A percentile compares a stretch with the other conserved stretches of the same genome.
These are phyloP conservation scores for Zalophus californianus DNA, from an alignment of 2,797 vertebrate genomes.

Conservation along the genomic window DNA sequence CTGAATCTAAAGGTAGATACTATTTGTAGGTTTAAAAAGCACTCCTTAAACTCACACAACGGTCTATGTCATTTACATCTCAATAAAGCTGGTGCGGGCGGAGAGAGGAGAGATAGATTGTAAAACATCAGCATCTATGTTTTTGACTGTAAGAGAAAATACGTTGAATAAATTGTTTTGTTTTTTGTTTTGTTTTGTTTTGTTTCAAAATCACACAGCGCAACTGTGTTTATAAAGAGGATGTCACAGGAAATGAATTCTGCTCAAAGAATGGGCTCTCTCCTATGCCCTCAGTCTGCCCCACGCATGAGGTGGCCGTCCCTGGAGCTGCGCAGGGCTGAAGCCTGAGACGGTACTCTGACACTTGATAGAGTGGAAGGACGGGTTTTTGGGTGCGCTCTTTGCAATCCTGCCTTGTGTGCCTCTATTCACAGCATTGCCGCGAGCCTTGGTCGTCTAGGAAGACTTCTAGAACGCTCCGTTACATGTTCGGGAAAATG, in stretches of 20 bases:
- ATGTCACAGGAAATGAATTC: neutral
- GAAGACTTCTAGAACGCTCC: neutral
- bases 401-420: fast-evolving
- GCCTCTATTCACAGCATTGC: neutral
- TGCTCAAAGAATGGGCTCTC: neutral
- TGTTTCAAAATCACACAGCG: neutral
- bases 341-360: too few species aligned
- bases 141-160: neutral
- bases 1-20: neutral
- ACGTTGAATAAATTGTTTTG: neutral
- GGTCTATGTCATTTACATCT: neutral
- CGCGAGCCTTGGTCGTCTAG: neutral
- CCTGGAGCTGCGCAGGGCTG: fast-evolving
- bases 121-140: neutral
- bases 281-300: fast-evolving
- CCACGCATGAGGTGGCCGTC: fast-evolving
- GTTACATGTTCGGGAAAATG: neutral
- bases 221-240: neutral
- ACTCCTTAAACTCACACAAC: neutral
- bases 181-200: neutral
- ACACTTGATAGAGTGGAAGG: neutral
- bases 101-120: neutral
- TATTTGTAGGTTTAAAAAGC: neutral
- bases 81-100: neutral
- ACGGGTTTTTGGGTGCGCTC: fast-evolving